Evolutionary conservation across 2,113 vertebrate species (phyloP).

Genomic region (Pelvicachromis taeniatus): DNA sequence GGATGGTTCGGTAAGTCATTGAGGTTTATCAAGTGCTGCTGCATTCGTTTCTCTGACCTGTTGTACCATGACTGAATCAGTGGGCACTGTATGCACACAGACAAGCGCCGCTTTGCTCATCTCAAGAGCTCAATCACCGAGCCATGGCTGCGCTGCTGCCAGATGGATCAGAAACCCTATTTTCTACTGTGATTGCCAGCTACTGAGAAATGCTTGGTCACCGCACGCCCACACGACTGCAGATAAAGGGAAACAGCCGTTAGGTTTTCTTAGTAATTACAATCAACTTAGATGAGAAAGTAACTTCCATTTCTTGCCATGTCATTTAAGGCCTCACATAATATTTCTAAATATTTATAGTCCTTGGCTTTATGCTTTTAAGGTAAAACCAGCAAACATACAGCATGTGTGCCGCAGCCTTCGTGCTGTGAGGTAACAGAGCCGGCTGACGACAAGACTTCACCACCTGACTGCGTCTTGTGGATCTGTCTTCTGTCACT

Average conservation of each 20-base stretch:
- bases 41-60: neutral
- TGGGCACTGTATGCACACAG: neutral
- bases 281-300: neutral
- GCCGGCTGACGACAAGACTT: neutral
- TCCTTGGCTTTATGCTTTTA: neutral
- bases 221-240: neutral
- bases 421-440: neutral
- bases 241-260: neutral
- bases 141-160: neutral
- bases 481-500: neutral
- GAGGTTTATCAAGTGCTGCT: neutral
- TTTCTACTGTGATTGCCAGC: conserved; percentile 8
- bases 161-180: conserved; percentile 40
- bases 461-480: neutral
- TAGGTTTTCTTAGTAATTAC: neutral
- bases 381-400: neutral
- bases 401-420: neutral
- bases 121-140: neutral
- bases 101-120: conserved; percentile 3
- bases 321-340: neutral
- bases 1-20: neutral
- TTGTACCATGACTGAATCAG: neutral
- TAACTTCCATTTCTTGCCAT: neutral
- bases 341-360: neutral
- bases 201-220: conserved; percentile 2